A percentile compares a stretch with the other conserved stretches of the same genome.
phyloP scores from a whole-genome alignment of 2,113 vertebrate species.

The Syrmaticus mikado region DNA sequence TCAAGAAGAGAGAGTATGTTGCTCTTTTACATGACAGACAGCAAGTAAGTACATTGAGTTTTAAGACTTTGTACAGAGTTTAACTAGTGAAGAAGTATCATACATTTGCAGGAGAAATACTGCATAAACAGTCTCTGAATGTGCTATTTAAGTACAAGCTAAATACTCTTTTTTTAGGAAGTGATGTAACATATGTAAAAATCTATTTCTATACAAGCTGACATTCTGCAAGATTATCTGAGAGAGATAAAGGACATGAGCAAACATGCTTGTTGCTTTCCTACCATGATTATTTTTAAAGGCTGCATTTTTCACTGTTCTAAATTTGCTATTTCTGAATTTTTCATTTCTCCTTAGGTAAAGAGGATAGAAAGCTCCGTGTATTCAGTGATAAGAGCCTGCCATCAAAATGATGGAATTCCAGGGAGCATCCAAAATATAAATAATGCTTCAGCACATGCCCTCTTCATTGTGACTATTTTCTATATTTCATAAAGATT shows the following conservation, averaged over 20 bases:
- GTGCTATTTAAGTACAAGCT: constrained; percentile 56
- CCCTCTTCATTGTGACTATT: neutral
- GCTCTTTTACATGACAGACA: neutral
- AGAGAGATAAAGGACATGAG: constrained; percentile 61
- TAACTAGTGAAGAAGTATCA: constrained; percentile 17
- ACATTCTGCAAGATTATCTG: constrained; percentile 65
- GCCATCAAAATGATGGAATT: neutral
- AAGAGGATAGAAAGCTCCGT: neutral
- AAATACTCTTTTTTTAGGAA: constrained; percentile 67
- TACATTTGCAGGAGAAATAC: constrained; percentile 51
- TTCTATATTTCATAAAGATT: neutral
- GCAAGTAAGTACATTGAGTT: constrained; percentile 8
- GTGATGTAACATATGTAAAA: constrained; percentile 72
- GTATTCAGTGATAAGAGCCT: neutral
- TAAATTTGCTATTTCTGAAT: constrained; percentile 31
- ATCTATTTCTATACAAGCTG: constrained; percentile 69
- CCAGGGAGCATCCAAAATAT: neutral
- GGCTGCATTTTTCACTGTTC: constrained; percentile 14
- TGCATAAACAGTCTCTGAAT: constrained; percentile 42
- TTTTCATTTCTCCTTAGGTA: constrained; percentile 22
- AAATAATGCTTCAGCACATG: neutral
- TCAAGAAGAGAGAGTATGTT: neutral
- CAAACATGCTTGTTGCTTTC: constrained; percentile 57
- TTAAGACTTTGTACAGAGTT: constrained; percentile 1
- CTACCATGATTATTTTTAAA: constrained; percentile 55